Percentiles rank a stretch among this genome's conserved stretches.
Evolutionary conservation across 2,888 invertebrate genomes (phyloP).

Genomic region (Chironomus tentans): DNA sequence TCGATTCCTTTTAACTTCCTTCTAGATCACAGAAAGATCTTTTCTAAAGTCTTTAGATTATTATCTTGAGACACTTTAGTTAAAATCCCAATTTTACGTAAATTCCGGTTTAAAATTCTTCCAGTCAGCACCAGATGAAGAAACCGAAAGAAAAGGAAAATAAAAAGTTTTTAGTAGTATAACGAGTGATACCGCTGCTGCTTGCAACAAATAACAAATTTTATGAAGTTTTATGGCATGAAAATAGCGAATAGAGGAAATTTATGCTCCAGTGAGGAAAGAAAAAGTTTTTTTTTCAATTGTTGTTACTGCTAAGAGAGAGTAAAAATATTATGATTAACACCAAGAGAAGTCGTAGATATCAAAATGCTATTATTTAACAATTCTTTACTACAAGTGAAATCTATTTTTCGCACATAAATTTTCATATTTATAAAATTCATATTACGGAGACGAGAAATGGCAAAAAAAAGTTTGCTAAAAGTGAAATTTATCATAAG

Average conservation of each 20-base stretch:
- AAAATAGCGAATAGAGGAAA: too few species aligned
- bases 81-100: too few species aligned
- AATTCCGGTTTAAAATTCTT: not conserved
- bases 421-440: not conserved
- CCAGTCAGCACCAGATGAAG: not conserved
- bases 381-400: not conserved
- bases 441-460: not conserved
- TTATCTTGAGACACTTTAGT: too few species aligned
- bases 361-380: slow-evolving; percentile 13
- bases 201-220: too few species aligned
- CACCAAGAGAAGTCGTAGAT: not conserved
- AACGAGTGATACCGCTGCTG: too few species aligned
- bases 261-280: too few species aligned
- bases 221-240: too few species aligned
- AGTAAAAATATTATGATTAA: not conserved
- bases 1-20: too few species aligned
- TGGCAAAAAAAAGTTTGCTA: not conserved
- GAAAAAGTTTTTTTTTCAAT: not conserved
- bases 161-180: not conserved
- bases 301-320: not conserved
- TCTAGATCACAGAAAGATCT: too few species aligned
- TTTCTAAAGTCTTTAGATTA: too few species aligned
- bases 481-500: not conserved
- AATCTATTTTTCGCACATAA: not conserved
- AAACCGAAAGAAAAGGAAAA: not conserved